A percentile compares a stretch with the other conserved stretches of the same genome.
Conservation (phyloP, 2,113 vertebrate species). For the Cynopterus brachyotis region DNA sequence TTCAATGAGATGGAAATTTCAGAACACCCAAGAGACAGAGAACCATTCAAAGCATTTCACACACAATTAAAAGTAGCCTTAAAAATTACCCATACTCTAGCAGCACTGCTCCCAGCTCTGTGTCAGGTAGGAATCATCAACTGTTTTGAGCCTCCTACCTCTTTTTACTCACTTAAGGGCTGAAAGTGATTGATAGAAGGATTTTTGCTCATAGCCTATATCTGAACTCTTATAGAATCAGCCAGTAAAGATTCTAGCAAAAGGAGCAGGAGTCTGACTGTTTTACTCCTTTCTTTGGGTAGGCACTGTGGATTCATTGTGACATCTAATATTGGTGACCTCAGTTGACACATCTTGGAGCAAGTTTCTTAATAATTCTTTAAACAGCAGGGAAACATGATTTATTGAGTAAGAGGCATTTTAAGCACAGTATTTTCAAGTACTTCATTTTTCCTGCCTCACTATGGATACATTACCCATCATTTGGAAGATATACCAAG, state of each 20-base stretch:
- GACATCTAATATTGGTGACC: background rate
- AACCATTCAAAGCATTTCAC: background rate
- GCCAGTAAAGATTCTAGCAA: background rate
- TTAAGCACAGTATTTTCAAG: background rate
- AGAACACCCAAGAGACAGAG: background rate
- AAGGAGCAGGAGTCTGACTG: background rate
- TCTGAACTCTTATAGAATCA: background rate
- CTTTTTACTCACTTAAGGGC: background rate
- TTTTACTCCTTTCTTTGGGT: background rate
- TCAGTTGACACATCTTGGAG: background rate
- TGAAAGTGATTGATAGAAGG: background rate
- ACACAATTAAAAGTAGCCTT: background rate
- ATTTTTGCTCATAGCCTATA: background rate
- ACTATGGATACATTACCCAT: background rate
- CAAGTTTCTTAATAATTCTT: background rate
- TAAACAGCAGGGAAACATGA: background rate
- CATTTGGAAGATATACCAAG: background rate
- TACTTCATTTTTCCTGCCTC: background rate
- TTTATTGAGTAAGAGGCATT: background rate
- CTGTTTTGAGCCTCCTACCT: background rate
- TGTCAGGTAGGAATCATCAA: background rate
- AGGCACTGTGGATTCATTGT: background rate
- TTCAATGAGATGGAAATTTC: conserved; percentile 19
- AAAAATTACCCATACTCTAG: background rate
- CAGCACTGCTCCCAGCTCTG: background rate